Evolutionary conservation across 2,797 vertebrate genomes (phyloP), one percentile per base, ranked within the genome.

Genomic region (Anas flavirostris): DNA sequence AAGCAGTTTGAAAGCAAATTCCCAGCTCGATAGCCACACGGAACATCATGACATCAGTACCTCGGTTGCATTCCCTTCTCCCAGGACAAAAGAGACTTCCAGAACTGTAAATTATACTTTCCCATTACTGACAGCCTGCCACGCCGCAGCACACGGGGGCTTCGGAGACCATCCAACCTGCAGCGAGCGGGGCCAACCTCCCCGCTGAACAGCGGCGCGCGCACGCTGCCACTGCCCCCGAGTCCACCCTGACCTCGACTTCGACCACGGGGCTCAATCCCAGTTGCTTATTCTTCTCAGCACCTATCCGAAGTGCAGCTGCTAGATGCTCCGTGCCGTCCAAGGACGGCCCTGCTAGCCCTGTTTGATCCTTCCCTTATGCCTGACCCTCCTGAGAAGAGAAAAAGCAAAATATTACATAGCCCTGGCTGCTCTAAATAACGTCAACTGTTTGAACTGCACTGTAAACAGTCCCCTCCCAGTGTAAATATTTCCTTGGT

Each of bases 391-490:
- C 76, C 19, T 1, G 72, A 91, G 82, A 83, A 73, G 66, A 90
- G 92, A 26, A 50, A 79, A 81, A 60, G 35, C 78, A 62, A 91
- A 92, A 77, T 58, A 72, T 35, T 37, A 68, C 93, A 37, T 7
- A 14, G 93, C 67, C 8, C 75, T 4, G 90, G 44, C 93, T 44
- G 91, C 70, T 66, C 78, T 28, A 68, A 37, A 22, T 31, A 70
- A 44, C 39, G 2, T 63, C 90, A 86, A 19, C 91, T 37, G 86
- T 12, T 83, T 7, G 90, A 83, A 67, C 91, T 33, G 93, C 80
- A 7, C 77, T 81, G 94, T 52, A 93, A 75, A 75, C 91, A 85
- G 88, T 62, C 90, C 84, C 93, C 90, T 96, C 95, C 95, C 94
- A 91, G 90, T 4, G 31, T 39, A 39, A 95, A 81, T 76, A 93